These are phyloP conservation scores for Heliconius aoede DNA, from an alignment of 2,888 invertebrate species.

Conservation along the genomic window DNA sequence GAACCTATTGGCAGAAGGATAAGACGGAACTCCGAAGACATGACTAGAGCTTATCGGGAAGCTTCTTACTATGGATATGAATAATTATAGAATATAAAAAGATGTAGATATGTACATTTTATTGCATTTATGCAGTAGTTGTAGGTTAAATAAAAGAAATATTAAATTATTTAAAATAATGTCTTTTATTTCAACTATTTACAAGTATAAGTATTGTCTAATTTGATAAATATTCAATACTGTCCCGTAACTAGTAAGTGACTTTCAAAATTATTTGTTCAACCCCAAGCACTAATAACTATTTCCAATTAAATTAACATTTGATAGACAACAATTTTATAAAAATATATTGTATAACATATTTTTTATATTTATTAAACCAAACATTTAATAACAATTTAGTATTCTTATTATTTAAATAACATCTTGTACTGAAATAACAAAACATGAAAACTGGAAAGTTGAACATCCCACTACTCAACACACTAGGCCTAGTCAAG, in stretches of 20 bases:
- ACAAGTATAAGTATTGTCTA: constrained; percentile 66
- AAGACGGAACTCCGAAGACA: constrained; percentile 89
- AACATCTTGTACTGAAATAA: neutral
- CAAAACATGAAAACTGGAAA: neutral
- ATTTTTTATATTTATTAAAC: too few relatives aligned
- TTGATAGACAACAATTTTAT: neutral
- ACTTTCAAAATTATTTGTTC: constrained; percentile 32
- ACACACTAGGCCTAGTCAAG: too few relatives aligned
- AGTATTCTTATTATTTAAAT: too few relatives aligned
- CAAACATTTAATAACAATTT: too few relatives aligned
- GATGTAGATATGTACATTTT: constrained; percentile 43
- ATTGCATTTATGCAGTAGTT: constrained; percentile 25
- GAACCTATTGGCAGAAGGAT: constrained; percentile 94
- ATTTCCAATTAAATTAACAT: neutral
- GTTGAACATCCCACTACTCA: neutral
- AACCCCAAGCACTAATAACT: constrained; percentile 46
- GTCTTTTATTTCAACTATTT: constrained; percentile 79
- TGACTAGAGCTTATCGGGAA: constrained; percentile 89
- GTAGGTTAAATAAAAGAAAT: constrained; percentile 63
- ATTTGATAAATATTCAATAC: constrained; percentile 64
- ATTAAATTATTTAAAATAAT: constrained; percentile 76
- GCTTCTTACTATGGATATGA: constrained; percentile 91
- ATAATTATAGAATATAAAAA: constrained; percentile 48
- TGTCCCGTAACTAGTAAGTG: constrained; percentile 53
- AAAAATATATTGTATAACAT: neutral